Conservation (phyloP, 2,888 invertebrate genomes). For the Marasmarcha lunaedactyla region DNA sequence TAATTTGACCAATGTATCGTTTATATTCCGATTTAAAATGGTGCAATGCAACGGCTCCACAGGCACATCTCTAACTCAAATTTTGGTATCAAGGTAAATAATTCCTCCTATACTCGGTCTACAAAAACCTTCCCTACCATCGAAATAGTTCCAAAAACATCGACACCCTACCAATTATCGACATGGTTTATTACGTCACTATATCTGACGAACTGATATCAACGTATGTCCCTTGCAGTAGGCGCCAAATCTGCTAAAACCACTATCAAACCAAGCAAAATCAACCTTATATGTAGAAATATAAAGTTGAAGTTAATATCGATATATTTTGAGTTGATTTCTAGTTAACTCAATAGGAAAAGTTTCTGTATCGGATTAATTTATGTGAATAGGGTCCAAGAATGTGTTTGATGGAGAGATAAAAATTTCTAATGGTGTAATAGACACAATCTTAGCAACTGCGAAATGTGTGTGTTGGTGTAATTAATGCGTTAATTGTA, state of each 20-base stretch:
- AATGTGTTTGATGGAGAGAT: slow-evolving; percentile 6
- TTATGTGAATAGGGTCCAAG: slow-evolving; percentile 28
- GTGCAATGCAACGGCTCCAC: no score
- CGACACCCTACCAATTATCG: slow-evolving; percentile 54
- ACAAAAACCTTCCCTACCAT: neutral
- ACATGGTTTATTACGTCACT: slow-evolving; percentile 53
- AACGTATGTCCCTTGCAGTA: slow-evolving; percentile 50
- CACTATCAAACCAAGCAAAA: slow-evolving; percentile 18
- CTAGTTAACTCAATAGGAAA: slow-evolving; percentile 62
- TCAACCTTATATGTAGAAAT: slow-evolving; percentile 19
- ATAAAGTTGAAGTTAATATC: slow-evolving; percentile 8
- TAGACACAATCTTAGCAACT: no score
- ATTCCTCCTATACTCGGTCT: no score
- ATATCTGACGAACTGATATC: slow-evolving; percentile 49
- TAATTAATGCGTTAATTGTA: no score
- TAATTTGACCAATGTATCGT: no score
- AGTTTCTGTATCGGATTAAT: slow-evolving; percentile 55
- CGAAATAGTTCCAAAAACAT: neutral
- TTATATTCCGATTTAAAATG: no score
- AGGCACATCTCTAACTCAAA: no score
- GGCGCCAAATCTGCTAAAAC: no score
- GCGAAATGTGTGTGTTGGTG: no score
- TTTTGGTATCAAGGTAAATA: no score
- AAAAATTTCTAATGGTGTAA: no score
- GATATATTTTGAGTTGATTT: slow-evolving; percentile 21